Percentiles rank a stretch among this genome's conserved stretches.
phyloP scores from a whole-genome alignment of 2,113 vertebrate species.

The Upupa epops region DNA sequence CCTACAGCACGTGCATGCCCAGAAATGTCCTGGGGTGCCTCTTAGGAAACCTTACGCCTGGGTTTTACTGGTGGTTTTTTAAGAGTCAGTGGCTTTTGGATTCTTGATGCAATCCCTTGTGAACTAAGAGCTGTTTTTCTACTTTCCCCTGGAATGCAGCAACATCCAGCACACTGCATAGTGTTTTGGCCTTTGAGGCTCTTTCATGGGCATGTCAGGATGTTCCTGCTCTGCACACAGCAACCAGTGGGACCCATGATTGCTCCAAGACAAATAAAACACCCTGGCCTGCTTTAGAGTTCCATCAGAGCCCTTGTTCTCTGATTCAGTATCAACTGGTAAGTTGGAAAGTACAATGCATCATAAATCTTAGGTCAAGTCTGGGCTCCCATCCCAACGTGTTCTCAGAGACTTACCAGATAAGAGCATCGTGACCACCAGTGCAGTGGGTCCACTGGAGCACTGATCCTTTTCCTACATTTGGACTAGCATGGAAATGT shows the following conservation, averaged over 20 bases:
- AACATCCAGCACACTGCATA: neutral
- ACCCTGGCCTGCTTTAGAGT: neutral
- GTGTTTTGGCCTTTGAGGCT: neutral
- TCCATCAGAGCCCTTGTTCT: neutral
- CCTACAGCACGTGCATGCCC: neutral
- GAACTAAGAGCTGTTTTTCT: neutral
- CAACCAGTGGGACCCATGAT: neutral
- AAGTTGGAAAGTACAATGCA: neutral
- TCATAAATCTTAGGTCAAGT: neutral
- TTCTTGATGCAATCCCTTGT: neutral
- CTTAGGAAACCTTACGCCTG: neutral
- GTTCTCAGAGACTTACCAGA: neutral
- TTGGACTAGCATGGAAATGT: neutral
- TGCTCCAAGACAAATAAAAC: neutral
- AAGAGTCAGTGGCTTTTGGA: neutral
- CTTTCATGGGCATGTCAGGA: neutral
- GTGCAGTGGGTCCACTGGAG: neutral
- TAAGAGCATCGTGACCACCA: neutral
- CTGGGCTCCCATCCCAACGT: neutral
- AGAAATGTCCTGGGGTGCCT: neutral
- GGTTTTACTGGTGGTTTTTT: neutral
- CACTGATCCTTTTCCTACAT: neutral
- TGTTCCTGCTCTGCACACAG: neutral
- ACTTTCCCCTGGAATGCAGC: neutral
- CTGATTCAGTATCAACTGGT: neutral